Conservation (phyloP, 2,888 invertebrate genomes). For the Cactoblastis cactorum region DNA sequence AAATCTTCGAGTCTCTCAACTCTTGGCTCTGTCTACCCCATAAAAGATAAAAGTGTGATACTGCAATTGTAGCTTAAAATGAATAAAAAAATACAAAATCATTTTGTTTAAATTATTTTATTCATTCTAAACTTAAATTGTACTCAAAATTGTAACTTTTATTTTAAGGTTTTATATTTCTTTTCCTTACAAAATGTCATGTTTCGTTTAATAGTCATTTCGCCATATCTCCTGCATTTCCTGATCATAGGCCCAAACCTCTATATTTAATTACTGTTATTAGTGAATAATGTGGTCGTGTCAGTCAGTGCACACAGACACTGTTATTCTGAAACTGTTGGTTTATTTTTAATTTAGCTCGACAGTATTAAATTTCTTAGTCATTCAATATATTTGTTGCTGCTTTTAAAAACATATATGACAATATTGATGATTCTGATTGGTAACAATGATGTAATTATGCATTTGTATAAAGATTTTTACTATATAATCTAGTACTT, state of each 20-base stretch:
- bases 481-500: no score
- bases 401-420: background rate
- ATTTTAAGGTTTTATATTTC: no score
- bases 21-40: no score
- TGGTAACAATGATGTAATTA: background rate
- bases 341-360: conserved; percentile 1
- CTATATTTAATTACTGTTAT: conserved; percentile 64
- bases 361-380: background rate
- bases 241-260: conserved; percentile 37
- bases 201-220: background rate
- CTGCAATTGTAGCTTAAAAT: no score
- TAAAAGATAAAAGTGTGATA: no score
- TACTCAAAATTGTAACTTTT: no score
- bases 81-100: no score
- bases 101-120: no score
- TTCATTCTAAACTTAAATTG: no score
- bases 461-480: no score
- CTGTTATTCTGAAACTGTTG: conserved; percentile 29
- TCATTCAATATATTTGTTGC: background rate
- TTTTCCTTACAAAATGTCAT: no score
- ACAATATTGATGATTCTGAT: background rate
- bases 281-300: conserved; percentile 45
- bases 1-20: no score
- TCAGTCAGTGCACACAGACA: conserved; percentile 52
- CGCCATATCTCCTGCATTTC: background rate